These are phyloP conservation scores for Brachyistius frenatus DNA, from an alignment of 2,113 vertebrate species.

Conservation along the genomic window DNA sequence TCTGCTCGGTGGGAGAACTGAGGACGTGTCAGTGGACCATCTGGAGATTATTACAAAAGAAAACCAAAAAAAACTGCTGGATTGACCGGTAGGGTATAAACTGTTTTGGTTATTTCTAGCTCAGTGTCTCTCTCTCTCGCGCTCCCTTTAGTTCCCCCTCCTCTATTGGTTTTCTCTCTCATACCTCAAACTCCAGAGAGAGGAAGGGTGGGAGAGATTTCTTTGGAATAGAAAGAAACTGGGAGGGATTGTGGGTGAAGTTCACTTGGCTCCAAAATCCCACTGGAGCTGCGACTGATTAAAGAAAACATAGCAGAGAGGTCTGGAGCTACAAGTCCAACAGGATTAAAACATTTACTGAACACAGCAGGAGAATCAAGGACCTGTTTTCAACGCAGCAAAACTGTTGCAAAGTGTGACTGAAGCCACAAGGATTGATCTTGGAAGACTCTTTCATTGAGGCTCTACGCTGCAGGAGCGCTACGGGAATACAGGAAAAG, in stretches of 20 bases:
- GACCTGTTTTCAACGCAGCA: not conserved
- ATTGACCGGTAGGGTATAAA: constrained; percentile 23
- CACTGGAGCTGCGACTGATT: not conserved
- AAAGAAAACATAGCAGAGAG: constrained; percentile 36
- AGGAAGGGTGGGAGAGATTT: constrained; percentile 13
- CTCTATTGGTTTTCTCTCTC: constrained; percentile 36
- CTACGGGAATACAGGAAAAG: too few relatives aligned
- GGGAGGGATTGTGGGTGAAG: constrained; percentile 40
- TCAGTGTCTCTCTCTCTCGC: not conserved
- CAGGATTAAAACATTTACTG: not conserved
- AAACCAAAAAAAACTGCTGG: constrained; percentile 12
- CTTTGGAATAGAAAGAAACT: constrained; percentile 2
- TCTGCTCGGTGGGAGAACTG: constrained; percentile 32
- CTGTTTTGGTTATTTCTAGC: constrained; percentile 2
- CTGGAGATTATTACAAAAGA: constrained; percentile 55
- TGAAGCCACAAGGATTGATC: not conserved
- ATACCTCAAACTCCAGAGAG: constrained; percentile 34
- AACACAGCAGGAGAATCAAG: not conserved
- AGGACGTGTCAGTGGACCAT: constrained; percentile 65
- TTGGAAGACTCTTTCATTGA: too few relatives aligned
- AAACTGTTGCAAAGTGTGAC: not conserved
- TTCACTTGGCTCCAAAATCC: constrained; percentile 43
- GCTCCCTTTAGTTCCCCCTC: not conserved
- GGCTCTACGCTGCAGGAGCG: not conserved
- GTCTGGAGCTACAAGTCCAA: constrained; percentile 19